Base-by-base conservation (phyloP, 2,888 invertebrate genomes). In the Plusia festucae region DNA sequence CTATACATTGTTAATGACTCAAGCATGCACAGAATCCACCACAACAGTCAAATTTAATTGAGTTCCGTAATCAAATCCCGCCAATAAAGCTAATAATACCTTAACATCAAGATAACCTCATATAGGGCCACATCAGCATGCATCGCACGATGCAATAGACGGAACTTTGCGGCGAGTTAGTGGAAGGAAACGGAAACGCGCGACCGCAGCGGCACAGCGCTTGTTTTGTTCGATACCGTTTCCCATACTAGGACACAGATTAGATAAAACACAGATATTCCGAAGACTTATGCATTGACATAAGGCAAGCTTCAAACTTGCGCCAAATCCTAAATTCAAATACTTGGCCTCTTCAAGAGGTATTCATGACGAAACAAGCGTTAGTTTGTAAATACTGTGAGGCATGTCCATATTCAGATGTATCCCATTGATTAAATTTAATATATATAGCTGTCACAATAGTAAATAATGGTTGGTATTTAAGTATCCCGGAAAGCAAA, bases 121-220 rank as follows among this genome's bases (percentile, higher is more conserved):
- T 53, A 46, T 54, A 76, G 67, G 55, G 71, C 78, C 76, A 51
- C 78, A 83, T 83, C 77, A 81, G 65, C 75, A 86, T 82, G 83
- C 83, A 83, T 79, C 82, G 76, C 78, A 77, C 78, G 80, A 68
- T 81, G 62, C 75, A 69, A 67, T 74, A 73, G 79, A 76, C 86
- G 88, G 88, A 88, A 87, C 87, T 84, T 74, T 87, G 88, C 77
- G 88, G 87, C 83, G 76, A 79, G 79, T 70, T 78, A 73, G 82
- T 84, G 81, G 79, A 75, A 85, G 88, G 88, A 88, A 88, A 72
- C 88, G 87, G 88, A 88, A 86, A 85, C 81, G 77, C 65, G 80
- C 78, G 79, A 73, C 84, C 84, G 73, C 84, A 80, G 76, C 76
- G 67, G 81, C 79, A 63, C 57, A 58, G 9, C 78, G 82, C 79